A percentile compares a stretch with the other conserved stretches of the same genome.
phyloP scores from a whole-genome alignment of 2,797 vertebrate species.

The Chelon auratus region DNA sequence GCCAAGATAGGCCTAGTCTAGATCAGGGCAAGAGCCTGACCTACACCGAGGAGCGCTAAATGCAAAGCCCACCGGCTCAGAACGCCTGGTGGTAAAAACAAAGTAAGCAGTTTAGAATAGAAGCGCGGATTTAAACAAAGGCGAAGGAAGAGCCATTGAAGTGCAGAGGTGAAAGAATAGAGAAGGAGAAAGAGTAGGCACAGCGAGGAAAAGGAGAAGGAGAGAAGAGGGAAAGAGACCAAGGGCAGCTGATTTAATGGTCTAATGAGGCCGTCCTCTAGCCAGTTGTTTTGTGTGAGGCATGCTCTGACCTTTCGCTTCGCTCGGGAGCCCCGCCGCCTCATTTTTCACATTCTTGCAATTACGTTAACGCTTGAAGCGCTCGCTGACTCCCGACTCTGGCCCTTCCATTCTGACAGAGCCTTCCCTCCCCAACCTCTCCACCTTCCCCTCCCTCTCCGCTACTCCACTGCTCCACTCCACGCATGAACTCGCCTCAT shows the following conservation, averaged over 20 bases:
- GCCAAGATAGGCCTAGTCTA: conserved; percentile 64
- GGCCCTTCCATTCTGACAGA: conserved; percentile 91
- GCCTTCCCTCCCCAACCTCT: conserved; percentile 86
- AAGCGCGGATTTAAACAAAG: conserved; percentile 55
- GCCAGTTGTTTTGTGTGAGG: conserved; percentile 97
- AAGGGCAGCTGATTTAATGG: conserved; percentile 89
- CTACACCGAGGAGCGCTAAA: conserved; percentile 50
- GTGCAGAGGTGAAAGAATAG: conserved; percentile 63
- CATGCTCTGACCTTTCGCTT: conserved; percentile 95
- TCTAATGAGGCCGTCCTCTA: conserved; percentile 97
- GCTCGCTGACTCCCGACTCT: conserved; percentile 91
- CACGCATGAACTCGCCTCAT: conserved; percentile 73
- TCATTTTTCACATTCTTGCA: conserved; percentile 99
- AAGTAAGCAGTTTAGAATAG: conserved; percentile 72
- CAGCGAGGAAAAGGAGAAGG: conserved; percentile 35
- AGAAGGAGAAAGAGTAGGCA: conserved; percentile 64
- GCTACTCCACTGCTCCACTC: conserved; percentile 57
- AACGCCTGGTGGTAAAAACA: conserved; percentile 49
- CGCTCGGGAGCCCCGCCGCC: conserved; percentile 93
- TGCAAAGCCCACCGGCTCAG: conserved; percentile 16
- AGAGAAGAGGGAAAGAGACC: conserved; percentile 50
- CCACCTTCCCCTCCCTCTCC: conserved; percentile 75
- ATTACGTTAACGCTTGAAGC: conserved; percentile 99
- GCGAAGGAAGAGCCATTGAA: conserved; percentile 62
- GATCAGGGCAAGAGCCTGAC: conserved; percentile 55